Evolutionary conservation across 1,140 invertebrate genomes (phyloP).

Genomic region (Drosophila sechellia): DNA sequence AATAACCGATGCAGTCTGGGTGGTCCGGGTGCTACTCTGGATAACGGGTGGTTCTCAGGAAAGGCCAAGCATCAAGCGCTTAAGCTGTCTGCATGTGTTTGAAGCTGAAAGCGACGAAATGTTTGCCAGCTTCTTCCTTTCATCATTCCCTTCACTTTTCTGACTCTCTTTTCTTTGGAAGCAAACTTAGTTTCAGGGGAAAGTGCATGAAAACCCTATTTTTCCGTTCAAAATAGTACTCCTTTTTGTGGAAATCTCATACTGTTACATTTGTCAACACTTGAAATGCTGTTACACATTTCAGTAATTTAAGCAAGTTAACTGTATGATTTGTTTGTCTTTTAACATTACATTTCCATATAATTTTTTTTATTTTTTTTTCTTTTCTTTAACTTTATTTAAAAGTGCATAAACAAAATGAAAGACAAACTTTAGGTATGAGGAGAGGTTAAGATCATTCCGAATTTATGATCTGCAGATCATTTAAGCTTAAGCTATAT

Average conservation of each 20-base stretch:
- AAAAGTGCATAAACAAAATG: no score
- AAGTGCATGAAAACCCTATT: slow-evolving; percentile 11
- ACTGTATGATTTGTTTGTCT: slow-evolving; percentile 55
- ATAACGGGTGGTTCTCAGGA: neutral
- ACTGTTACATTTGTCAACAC: slow-evolving; percentile 31
- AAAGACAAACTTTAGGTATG: no score
- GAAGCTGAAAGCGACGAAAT: slow-evolving; percentile 61
- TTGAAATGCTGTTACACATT: slow-evolving; percentile 42
- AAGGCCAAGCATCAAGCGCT: slow-evolving; percentile 48
- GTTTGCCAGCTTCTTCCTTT: slow-evolving; percentile 41
- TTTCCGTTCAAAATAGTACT: neutral
- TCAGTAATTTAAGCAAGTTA: slow-evolving; percentile 52
- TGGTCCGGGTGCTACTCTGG: neutral
- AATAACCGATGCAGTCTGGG: slow-evolving; percentile 48
- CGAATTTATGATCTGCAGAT: slow-evolving; percentile 28
- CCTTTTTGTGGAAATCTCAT: slow-evolving; percentile 9
- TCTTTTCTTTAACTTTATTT: no score
- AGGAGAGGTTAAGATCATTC: no score
- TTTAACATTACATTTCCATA: slow-evolving; percentile 4
- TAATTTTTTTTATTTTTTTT: no score
- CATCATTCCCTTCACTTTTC: slow-evolving; percentile 9
- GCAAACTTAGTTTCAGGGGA: slow-evolving; percentile 54
- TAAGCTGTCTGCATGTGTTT: slow-evolving; percentile 65
- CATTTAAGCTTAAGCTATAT: slow-evolving; percentile 10
- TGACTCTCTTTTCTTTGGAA: slow-evolving; percentile 4